phyloP scores from a whole-genome alignment of 1,140 invertebrate species.

The Trinorchestia longiramus region DNA sequence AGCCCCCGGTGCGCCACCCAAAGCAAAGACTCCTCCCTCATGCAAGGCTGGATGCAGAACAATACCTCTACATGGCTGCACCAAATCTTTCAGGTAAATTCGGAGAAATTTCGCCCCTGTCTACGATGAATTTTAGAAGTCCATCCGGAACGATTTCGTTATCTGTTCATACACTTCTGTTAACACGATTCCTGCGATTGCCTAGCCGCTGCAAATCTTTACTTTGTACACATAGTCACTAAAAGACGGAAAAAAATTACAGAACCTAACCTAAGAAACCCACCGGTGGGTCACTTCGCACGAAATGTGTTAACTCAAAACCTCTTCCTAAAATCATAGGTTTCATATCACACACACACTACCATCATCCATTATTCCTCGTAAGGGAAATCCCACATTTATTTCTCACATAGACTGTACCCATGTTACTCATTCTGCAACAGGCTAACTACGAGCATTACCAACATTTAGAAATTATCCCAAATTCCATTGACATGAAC shows the following conservation, averaged over 20 bases:
- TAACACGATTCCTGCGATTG: too few species aligned
- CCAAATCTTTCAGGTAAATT: background rate
- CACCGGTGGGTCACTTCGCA: too few species aligned
- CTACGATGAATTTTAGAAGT: too few species aligned
- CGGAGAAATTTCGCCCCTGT: background rate
- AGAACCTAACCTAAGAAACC: too few species aligned
- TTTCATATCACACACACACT: background rate
- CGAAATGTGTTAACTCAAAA: background rate
- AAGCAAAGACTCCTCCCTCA: too few species aligned
- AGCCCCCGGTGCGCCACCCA: too few species aligned
- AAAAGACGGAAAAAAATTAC: too few species aligned
- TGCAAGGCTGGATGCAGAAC: too few species aligned
- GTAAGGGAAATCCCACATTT: background rate
- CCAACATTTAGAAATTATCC: background rate
- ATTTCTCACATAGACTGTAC: background rate
- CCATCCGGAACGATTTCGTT: too few species aligned
- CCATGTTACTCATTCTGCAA: background rate
- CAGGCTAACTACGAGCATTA: background rate
- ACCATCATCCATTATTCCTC: background rate
- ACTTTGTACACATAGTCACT: too few species aligned
- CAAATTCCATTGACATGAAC: background rate
- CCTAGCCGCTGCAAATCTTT: too few species aligned
- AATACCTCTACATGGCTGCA: background rate
- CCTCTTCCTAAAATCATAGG: background rate
- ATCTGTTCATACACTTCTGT: too few species aligned